These are phyloP conservation scores for Ischnus inquisitorius DNA, from an alignment of 2,888 invertebrate genomes.

Conservation along the genomic window DNA sequence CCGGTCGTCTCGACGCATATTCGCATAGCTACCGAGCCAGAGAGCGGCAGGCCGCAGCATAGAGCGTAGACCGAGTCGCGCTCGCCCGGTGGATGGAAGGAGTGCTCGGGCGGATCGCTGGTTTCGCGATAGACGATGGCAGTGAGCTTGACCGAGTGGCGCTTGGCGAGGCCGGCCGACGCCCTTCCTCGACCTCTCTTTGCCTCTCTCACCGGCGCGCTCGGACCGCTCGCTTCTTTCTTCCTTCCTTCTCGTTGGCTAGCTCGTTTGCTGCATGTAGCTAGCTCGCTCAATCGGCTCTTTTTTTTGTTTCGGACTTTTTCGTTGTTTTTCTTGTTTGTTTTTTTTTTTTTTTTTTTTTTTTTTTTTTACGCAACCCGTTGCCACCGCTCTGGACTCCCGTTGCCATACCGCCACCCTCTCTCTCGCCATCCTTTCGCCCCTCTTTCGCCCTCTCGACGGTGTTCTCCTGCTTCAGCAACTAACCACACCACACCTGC, in stretches of 20 bases:
- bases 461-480: constrained; percentile 50
- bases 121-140: constrained; percentile 78
- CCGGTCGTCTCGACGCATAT: background rate
- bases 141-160: constrained; percentile 84
- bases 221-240: constrained; percentile 10
- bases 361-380: constrained; percentile 77
- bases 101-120: constrained; percentile 39
- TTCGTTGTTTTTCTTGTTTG: constrained; percentile 24
- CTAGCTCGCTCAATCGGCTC: constrained; percentile 6
- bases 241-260: constrained; percentile 33
- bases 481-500: constrained; percentile 72
- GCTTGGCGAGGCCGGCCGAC: constrained; percentile 84
- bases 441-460: constrained; percentile 46
- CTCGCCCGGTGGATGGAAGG: constrained; percentile 49
- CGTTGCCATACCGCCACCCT: constrained; percentile 48
- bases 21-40: constrained; percentile 26
- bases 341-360: constrained; percentile 18
- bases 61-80: constrained; percentile 69
- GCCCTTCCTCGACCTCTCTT: constrained; percentile 79
- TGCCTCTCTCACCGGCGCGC: constrained; percentile 17
- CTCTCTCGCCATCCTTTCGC: constrained; percentile 60
- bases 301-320: background rate
- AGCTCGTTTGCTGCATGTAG: constrained; percentile 28
- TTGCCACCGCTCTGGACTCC: constrained; percentile 60
- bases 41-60: constrained; percentile 66